These are phyloP conservation scores for Otus sunia DNA, from an alignment of 2,113 vertebrate genomes.

Conservation along the genomic window DNA sequence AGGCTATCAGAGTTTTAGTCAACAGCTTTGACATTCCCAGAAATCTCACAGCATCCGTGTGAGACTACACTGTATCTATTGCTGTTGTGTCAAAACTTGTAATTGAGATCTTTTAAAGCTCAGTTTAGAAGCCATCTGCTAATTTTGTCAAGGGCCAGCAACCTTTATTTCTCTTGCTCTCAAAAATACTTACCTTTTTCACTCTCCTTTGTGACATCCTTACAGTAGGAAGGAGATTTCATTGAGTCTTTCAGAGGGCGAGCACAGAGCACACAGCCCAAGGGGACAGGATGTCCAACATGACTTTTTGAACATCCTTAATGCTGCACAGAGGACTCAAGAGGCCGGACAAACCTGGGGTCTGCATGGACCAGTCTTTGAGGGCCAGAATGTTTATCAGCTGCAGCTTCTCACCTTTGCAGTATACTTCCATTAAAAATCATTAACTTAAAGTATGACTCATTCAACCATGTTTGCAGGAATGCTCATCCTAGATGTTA, in stretches of 20 bases:
- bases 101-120: neutral
- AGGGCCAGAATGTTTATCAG: neutral
- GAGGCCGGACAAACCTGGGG: neutral
- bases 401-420: neutral
- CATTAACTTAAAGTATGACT: neutral
- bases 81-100: neutral
- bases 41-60: neutral
- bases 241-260: neutral
- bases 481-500: neutral
- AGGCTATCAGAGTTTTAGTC: neutral
- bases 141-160: neutral
- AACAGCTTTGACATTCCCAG: neutral
- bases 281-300: neutral
- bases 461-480: neutral
- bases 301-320: neutral
- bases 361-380: neutral
- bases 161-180: neutral
- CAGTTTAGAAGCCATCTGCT: neutral
- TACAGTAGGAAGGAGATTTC: neutral
- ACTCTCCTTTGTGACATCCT: neutral
- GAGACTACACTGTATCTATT: neutral
- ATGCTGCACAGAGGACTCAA: rapidly evolving
- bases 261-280: neutral
- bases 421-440: neutral
- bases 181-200: neutral